These are phyloP conservation scores for Corythornis vintsioides DNA, from an alignment of 2,113 vertebrate species.

Conservation along the genomic window DNA sequence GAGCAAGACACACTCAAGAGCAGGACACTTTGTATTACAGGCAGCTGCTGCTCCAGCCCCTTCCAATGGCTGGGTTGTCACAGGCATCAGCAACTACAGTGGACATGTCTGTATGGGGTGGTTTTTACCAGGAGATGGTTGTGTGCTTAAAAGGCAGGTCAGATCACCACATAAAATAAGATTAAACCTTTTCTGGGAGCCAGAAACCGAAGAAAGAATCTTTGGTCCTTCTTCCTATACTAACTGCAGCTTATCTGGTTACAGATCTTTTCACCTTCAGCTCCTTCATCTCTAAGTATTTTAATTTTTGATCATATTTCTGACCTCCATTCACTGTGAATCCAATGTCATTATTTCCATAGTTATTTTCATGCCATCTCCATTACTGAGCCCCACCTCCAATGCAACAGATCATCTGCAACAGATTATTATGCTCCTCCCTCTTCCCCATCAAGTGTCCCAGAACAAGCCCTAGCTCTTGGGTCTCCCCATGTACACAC, in stretches of 20 bases:
- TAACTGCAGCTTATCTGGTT: neutral
- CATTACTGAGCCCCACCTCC: neutral
- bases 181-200: neutral
- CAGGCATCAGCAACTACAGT: rapidly evolving
- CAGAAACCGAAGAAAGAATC: neutral
- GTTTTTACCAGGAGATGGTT: neutral
- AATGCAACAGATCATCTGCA: neutral
- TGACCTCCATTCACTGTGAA: neutral
- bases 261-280: neutral
- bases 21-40: neutral
- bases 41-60: neutral
- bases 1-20: neutral
- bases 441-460: neutral
- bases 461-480: neutral
- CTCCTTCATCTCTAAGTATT: neutral
- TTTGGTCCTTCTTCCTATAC: neutral
- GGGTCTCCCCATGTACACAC: rapidly evolving
- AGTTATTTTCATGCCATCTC: neutral
- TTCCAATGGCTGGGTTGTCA: neutral
- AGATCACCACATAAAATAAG: neutral
- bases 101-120: rapidly evolving
- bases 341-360: neutral
- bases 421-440: neutral
- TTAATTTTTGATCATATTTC: neutral
- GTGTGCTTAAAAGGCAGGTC: neutral